phyloP scores from a whole-genome alignment of 1,140 invertebrate genomes.

The Heliconius melpomene region DNA sequence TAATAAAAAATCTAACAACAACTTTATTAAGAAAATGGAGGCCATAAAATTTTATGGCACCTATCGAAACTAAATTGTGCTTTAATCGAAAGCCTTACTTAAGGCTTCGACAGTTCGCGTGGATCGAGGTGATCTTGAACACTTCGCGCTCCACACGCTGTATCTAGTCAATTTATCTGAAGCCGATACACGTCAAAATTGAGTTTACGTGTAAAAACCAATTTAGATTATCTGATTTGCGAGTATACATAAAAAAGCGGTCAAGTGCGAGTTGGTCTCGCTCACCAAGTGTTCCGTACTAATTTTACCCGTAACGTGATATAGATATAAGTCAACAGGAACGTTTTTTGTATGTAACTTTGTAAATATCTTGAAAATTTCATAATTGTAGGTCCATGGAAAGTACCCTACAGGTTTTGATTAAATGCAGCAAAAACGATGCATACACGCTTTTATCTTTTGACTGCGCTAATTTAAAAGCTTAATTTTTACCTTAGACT shows the following conservation, averaged over 20 bases:
- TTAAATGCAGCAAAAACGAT: no score
- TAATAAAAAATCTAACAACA: background rate
- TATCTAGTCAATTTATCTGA: constrained; percentile 75
- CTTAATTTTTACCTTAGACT: no score
- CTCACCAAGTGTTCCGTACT: no score
- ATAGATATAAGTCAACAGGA: no score
- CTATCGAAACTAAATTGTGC: background rate
- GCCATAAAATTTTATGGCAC: background rate
- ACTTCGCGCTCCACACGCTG: background rate
- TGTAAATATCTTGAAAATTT: no score
- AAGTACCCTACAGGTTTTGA: no score
- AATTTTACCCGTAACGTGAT: no score
- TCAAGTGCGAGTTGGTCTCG: no score
- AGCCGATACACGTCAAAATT: constrained; percentile 76
- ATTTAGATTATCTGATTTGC: constrained; percentile 78
- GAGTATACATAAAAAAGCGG: constrained; percentile 52
- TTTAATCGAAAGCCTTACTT: constrained; percentile 4
- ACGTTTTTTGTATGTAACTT: no score
- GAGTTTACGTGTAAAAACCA: constrained; percentile 77
- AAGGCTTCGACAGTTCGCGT: constrained; percentile 12
- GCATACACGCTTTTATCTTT: no score
- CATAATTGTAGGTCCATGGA: no score
- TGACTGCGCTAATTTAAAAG: no score
- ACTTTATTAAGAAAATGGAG: background rate
- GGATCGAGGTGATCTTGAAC: constrained; percentile 20